Evolutionary conservation across 2,113 vertebrate genomes (phyloP).

Genomic region (Varanus komodoensis): DNA sequence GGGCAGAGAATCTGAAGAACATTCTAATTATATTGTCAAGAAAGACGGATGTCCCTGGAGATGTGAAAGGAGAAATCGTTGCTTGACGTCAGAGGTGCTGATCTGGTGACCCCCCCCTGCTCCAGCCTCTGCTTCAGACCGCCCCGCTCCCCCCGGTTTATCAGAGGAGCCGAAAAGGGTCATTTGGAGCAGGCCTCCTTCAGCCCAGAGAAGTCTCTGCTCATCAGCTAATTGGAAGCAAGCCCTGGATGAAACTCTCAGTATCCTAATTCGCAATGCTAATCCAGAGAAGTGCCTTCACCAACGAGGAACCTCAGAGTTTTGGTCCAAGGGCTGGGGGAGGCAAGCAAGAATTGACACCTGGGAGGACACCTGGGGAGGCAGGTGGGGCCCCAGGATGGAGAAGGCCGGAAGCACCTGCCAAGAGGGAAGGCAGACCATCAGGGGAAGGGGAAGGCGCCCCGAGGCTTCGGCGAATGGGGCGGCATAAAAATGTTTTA

Average conservation of each 20-base stretch:
- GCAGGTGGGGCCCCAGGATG: not conserved
- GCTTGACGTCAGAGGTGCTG: not conserved
- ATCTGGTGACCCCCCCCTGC: slow-evolving; percentile 1
- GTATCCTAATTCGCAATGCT: not conserved
- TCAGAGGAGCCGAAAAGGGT: not conserved
- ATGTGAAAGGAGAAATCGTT: slow-evolving; percentile 9
- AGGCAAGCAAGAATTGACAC: too few relatives aligned
- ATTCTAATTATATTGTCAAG: slow-evolving; percentile 39
- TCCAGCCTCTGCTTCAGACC: not conserved
- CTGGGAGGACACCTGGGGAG: not conserved
- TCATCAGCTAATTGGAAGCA: not conserved
- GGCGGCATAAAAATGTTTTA: too few relatives aligned
- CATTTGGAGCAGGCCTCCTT: not conserved
- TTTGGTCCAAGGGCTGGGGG: too few relatives aligned
- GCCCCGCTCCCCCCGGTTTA: not conserved
- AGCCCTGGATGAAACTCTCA: not conserved
- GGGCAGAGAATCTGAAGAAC: not conserved
- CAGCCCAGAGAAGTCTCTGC: not conserved
- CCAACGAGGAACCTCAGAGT: not conserved
- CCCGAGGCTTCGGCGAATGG: too few relatives aligned
- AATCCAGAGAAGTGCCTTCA: too few relatives aligned
- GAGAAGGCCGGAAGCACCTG: not conserved
- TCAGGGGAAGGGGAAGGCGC: too few relatives aligned
- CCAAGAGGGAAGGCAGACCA: not conserved
- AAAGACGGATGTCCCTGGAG: slow-evolving; percentile 10